Evolutionary conservation across 2,888 invertebrate genomes (phyloP).

Genomic region (Megaustenia siamemsis): DNA sequence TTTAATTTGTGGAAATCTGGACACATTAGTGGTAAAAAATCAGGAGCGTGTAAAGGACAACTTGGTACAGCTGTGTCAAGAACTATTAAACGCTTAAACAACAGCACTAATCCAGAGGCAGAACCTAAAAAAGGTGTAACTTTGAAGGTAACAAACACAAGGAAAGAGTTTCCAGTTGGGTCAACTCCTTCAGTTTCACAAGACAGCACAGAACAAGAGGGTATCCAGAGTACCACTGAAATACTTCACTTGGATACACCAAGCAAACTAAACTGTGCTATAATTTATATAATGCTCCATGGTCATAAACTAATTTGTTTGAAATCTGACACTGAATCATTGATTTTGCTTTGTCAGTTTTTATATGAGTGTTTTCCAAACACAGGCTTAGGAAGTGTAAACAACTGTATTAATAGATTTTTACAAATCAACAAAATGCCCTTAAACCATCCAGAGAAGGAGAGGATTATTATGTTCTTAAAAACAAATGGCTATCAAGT

Average conservation of each 20-base stretch:
- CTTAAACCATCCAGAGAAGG: slow-evolving; percentile 40
- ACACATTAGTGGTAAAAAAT: slow-evolving; percentile 39
- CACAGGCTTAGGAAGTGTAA: slow-evolving; percentile 40
- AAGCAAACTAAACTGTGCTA: not conserved
- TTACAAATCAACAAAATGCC: slow-evolving; percentile 41
- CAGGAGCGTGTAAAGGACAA: not conserved
- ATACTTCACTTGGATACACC: too few species aligned
- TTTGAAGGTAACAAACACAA: not conserved
- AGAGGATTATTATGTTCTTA: slow-evolving; percentile 27
- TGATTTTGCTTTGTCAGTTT: slow-evolving; percentile 49
- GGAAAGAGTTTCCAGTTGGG: not conserved
- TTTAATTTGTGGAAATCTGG: slow-evolving; percentile 48
- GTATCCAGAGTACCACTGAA: not conserved
- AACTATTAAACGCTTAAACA: not conserved
- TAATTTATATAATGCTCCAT: slow-evolving; percentile 41
- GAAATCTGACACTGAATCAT: not conserved
- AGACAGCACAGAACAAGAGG: not conserved
- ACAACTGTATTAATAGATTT: slow-evolving; percentile 34
- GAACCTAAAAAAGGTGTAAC: not conserved
- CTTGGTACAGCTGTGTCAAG: not conserved
- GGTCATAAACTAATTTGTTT: slow-evolving; percentile 52
- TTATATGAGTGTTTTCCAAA: slow-evolving; percentile 46
- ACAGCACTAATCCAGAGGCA: not conserved
- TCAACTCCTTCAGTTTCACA: not conserved
- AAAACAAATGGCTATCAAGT: slow-evolving; percentile 34